phyloP scores from a whole-genome alignment of 2,797 vertebrate genomes.

The Coilia nasus region DNA sequence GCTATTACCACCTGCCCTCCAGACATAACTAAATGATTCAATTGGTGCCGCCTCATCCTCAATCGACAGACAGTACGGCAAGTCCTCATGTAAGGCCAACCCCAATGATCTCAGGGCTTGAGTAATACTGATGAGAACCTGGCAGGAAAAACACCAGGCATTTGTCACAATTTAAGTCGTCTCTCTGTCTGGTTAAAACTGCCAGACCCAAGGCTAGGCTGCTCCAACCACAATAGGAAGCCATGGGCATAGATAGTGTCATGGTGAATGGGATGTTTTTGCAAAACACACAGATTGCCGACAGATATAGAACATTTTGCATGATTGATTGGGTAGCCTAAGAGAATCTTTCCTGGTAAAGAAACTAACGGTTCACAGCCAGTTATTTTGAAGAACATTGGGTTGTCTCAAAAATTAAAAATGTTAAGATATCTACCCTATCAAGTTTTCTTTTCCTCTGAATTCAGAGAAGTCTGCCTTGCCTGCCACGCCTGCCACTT shows the following conservation, averaged over 20 bases:
- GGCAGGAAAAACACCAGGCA: not conserved
- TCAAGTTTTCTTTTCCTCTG: too few species aligned
- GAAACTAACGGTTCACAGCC: too few species aligned
- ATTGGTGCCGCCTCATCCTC: not conserved
- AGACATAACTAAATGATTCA: not conserved
- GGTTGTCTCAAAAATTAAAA: too few species aligned
- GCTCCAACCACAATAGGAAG: not conserved
- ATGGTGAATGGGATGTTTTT: not conserved
- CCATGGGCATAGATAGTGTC: too few species aligned
- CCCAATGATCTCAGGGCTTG: not conserved
- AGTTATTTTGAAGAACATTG: too few species aligned
- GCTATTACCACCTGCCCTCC: constrained; percentile 5
- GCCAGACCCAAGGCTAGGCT: not conserved
- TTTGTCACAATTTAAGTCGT: not conserved
- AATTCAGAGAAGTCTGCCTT: too few species aligned
- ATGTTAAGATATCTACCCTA: too few species aligned
- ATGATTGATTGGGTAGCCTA: not conserved
- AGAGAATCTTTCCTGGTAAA: not conserved
- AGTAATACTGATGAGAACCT: not conserved
- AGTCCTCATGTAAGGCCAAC: not conserved
- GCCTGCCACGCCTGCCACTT: too few species aligned
- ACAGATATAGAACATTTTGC: not conserved
- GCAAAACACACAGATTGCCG: not conserved
- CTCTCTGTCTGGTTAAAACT: not conserved
- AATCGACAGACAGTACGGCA: not conserved